Conservation (phyloP, 23 tunicate genomes). For the Diplosoma virens region DNA sequence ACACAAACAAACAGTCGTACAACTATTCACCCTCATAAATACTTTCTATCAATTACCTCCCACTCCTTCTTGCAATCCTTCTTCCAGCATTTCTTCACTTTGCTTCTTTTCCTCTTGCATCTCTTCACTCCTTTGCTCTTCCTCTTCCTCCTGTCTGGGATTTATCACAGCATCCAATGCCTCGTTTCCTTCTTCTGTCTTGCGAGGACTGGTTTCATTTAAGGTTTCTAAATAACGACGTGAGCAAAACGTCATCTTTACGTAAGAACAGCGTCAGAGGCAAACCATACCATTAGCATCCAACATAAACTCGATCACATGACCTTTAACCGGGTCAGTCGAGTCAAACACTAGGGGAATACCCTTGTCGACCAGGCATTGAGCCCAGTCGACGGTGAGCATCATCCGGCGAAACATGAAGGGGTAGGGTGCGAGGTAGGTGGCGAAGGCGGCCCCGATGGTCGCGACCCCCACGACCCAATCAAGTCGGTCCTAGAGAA, state of each 20-base stretch:
- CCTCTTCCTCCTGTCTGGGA: constrained; percentile 15
- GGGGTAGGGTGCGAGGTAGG: constrained; percentile 81
- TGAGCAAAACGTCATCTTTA: not conserved
- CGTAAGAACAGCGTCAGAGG: not conserved
- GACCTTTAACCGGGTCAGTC: constrained; percentile 90
- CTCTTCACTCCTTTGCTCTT: not conserved
- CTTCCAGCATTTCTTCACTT: not conserved
- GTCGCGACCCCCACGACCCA: constrained; percentile 85
- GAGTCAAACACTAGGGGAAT: constrained; percentile 86
- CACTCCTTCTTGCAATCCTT: constrained; percentile 17
- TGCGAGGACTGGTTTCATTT: constrained; percentile 35
- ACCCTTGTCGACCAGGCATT: constrained; percentile 79
- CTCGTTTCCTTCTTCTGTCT: constrained; percentile 40
- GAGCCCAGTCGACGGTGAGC: constrained; percentile 86
- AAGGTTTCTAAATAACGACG: constrained; percentile 6
- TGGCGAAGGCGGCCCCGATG: constrained; percentile 79
- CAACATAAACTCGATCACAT: constrained; percentile 83
- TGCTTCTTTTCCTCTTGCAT: not conserved
- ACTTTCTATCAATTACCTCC: not conserved
- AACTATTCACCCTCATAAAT: not conserved
- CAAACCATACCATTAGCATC: constrained; percentile 61
- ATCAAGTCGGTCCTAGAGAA: constrained; percentile 64
- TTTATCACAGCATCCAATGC: constrained; percentile 42
- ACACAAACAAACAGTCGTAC: not conserved
- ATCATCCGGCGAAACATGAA: constrained; percentile 74